These are phyloP conservation scores for Leucosticte australis DNA, from an alignment of 2,113 vertebrate species.

Conservation along the genomic window DNA sequence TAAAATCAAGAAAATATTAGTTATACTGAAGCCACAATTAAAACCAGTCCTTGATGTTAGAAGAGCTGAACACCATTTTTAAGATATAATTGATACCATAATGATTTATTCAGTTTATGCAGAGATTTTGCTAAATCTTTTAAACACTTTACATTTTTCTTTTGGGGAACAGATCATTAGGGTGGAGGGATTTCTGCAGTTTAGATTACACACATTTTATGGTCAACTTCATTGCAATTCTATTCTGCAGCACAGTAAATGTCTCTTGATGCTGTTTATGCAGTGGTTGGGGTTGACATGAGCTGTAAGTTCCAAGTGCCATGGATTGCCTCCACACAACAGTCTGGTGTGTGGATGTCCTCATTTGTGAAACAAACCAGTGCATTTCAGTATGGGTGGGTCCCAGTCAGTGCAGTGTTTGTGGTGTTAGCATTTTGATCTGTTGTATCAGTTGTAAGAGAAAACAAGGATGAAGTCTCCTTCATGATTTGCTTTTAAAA, in stretches of 20 bases:
- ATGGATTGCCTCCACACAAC: not conserved
- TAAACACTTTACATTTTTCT: slow-evolving; percentile 8
- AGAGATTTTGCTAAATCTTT: slow-evolving; percentile 12
- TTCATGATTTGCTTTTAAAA: slow-evolving; percentile 5
- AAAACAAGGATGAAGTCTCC: slow-evolving; percentile 37
- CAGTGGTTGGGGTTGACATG: not conserved
- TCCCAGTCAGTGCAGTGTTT: not conserved
- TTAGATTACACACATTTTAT: not conserved
- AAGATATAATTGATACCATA: not conserved
- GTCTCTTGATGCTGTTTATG: not conserved
- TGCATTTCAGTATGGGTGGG: not conserved
- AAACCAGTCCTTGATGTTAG: not conserved
- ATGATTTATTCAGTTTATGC: not conserved
- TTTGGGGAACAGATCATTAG: not conserved
- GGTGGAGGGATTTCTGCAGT: not conserved
- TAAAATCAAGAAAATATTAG: slow-evolving; percentile 32
- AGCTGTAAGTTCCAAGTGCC: not conserved
- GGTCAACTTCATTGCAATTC: not conserved
- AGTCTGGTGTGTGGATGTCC: not conserved
- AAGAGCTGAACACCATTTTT: not conserved
- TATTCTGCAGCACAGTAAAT: not conserved
- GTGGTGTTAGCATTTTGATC: not conserved
- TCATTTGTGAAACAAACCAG: not conserved
- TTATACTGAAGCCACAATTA: not conserved
- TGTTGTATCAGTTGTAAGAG: not conserved